Conservation (phyloP, 2,797 vertebrate genomes). For the Pseudomugil gertrudae region DNA sequence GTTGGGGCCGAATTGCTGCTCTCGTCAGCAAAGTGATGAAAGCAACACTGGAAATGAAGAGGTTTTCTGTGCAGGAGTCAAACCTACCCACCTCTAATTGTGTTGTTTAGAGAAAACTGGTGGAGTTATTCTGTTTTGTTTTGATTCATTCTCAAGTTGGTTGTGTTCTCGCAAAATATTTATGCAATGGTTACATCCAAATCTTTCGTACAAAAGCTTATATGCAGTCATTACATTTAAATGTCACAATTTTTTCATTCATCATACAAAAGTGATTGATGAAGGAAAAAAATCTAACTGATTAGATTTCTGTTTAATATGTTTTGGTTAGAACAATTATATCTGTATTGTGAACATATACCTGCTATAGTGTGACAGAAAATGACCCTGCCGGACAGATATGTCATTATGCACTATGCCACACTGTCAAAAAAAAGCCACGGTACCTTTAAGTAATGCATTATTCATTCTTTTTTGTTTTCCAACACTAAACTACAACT, state of each 20-base stretch:
- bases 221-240: conserved; percentile 49
- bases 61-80: conserved; percentile 46
- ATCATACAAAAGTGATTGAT: conserved; percentile 6
- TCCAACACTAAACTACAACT: conserved; percentile 15
- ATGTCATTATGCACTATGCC: conserved; percentile 8
- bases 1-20: conserved; percentile 33
- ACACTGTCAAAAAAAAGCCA: conserved; percentile 3
- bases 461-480: conserved; percentile 5
- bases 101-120: conserved; percentile 47
- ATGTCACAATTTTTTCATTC: conserved; percentile 36
- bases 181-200: conserved; percentile 54
- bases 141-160: conserved; percentile 54
- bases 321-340: conserved; percentile 19
- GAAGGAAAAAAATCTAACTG: background rate
- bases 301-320: conserved; percentile 25
- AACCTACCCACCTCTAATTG: conserved; percentile 61
- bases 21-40: conserved; percentile 71
- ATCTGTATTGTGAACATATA: background rate
- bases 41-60: conserved; percentile 60
- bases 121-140: conserved; percentile 47
- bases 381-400: conserved; percentile 18
- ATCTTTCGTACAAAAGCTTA: conserved; percentile 48
- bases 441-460: conserved; percentile 5
- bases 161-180: conserved; percentile 62
- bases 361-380: background rate